Conservation (phyloP, 2,888 invertebrate species). For the Temnothorax ravouxi region DNA sequence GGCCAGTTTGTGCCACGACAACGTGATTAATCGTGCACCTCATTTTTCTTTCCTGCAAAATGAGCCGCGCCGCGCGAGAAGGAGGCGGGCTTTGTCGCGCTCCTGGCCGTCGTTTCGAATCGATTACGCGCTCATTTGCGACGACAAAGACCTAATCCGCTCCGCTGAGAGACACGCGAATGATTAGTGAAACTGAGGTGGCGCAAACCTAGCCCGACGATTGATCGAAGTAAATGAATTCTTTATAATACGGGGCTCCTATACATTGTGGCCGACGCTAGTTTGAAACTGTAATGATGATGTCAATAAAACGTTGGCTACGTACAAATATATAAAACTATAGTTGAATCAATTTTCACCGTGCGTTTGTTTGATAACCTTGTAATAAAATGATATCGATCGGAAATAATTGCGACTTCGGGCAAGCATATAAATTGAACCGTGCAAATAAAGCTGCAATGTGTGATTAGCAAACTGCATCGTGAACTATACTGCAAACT, state of each 20-base stretch:
- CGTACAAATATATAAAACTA: neutral
- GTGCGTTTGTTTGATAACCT: neutral
- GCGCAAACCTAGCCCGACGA: constrained; percentile 20
- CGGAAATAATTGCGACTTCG: constrained; percentile 18
- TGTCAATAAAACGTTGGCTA: constrained; percentile 37
- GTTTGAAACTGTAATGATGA: constrained; percentile 38
- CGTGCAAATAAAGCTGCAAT: neutral
- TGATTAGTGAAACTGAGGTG: constrained; percentile 5
- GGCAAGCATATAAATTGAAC: neutral
- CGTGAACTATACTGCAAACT: neutral
- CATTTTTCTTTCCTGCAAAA: constrained; percentile 49
- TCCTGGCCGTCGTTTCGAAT: constrained; percentile 4
- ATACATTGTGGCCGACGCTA: constrained; percentile 3
- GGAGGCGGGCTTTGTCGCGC: neutral
- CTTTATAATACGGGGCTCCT: neutral
- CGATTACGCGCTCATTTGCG: constrained; percentile 20
- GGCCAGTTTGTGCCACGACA: constrained; percentile 54
- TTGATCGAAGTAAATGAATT: constrained; percentile 36
- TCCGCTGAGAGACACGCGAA: constrained; percentile 17
- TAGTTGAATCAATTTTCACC: constrained; percentile 44
- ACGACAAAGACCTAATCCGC: constrained; percentile 39
- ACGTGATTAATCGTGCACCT: constrained; percentile 67
- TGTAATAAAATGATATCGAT: constrained; percentile 15
- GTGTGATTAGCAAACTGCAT: neutral
- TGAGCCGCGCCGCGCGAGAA: constrained; percentile 34